Evolutionary conservation across 2,113 vertebrate species (phyloP), one percentile per base, ranked within the genome.

Genomic region (Psittacara wagleri): DNA sequence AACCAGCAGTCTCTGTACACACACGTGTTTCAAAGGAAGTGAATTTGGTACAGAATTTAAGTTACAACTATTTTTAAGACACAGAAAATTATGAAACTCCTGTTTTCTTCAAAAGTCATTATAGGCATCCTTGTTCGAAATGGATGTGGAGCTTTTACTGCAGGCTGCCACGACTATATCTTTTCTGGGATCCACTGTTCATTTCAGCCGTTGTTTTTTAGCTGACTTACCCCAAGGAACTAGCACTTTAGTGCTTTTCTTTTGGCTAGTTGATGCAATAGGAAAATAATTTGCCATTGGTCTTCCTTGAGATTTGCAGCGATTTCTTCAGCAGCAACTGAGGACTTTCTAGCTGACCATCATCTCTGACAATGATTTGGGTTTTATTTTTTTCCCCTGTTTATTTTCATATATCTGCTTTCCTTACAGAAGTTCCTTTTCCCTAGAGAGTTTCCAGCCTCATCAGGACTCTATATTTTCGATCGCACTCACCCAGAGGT

Each of bases 281-380:
- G 41, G 17, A 29, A 6, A 27, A 27, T 69, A 33, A 73, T 39
- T 18, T 81, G 17, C 4, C 12, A 6, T 6, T 52, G 37, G 27
- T 74, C 29, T 82, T 77, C 20, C 46, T 41, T 59, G 46, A 83
- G n/a, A 54, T 27, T 54, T 80, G 13, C 11, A 44, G 6, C 5
- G 10, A 20, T 48, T 70, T n/a, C 12, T 6, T 67, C 27, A 48
- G 10, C 14, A 43, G 33, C 23, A 70, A 37, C 35, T 43, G 13
- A 62, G 27, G 19, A 79, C 5, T 43, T 35, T 55, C 1, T 2
- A 3, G 4, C 8, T 27, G 35, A 59, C 8, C 4, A 1, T 37
- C 16, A 29, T 33, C n/a, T 6, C 1, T 1, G 0, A 8, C 29
- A 62, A 15, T 25, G 4, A 31, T 31, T 51, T 49, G 2, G 1